A percentile compares a stretch with the other conserved stretches of the same genome.
These are phyloP conservation scores for Triops cancriformis DNA, from an alignment of 1,140 invertebrate genomes.

Conservation along the genomic window DNA sequence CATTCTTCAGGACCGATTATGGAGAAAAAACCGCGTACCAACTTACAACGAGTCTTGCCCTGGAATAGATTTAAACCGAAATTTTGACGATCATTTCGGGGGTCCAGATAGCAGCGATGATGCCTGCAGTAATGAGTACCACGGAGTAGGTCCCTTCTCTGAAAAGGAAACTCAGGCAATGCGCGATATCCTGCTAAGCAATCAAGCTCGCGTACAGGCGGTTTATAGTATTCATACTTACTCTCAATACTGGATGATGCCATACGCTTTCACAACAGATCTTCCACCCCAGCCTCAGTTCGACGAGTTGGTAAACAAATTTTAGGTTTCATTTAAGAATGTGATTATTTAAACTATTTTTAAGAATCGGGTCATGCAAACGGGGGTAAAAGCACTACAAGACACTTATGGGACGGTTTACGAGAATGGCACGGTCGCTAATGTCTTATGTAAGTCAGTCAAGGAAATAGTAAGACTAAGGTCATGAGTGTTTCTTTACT, in stretches of 20 bases:
- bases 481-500: background rate
- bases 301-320: background rate
- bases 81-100: conserved; percentile 32
- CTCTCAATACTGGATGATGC: conserved; percentile 23
- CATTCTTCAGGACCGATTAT: conserved; percentile 26
- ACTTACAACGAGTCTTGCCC: background rate
- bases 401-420: conserved; percentile 22
- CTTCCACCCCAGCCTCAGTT: background rate
- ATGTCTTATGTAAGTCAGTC: conserved; percentile 17
- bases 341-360: background rate
- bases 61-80: conserved; percentile 30
- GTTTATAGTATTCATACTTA: conserved; percentile 48
- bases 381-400: conserved; percentile 3
- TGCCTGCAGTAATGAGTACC: conserved; percentile 50
- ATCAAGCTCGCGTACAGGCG: conserved; percentile 41
- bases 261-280: conserved; percentile 9
- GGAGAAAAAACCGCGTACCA: conserved; percentile 24
- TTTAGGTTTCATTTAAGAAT: background rate
- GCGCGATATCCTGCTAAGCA: conserved; percentile 40
- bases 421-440: conserved; percentile 19
- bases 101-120: conserved; percentile 33
- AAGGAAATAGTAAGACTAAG: background rate
- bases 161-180: conserved; percentile 52
- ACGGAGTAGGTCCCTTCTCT: conserved; percentile 53
- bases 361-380: conserved; percentile 22